phyloP scores from a whole-genome alignment of 2,113 vertebrate genomes.

The Columbina picui region DNA sequence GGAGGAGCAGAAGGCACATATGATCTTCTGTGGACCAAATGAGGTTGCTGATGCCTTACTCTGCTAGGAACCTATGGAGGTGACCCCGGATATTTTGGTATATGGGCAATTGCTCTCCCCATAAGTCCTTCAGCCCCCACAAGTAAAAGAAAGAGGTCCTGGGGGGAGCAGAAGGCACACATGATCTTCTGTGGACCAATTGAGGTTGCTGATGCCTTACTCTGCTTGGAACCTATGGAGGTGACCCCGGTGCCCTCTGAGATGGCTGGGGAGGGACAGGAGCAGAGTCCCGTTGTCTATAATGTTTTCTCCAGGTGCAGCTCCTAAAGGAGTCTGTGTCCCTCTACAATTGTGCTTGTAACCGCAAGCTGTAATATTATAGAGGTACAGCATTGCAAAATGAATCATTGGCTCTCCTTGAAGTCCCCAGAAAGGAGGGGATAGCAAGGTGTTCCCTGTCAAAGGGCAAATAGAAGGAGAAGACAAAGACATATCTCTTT shows the following conservation, averaged over 20 bases:
- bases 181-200: neutral
- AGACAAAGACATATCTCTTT: neutral
- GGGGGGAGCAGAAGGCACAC: neutral
- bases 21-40: neutral
- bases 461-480: neutral
- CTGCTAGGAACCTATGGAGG: neutral
- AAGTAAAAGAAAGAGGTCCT: neutral
- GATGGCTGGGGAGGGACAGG: neutral
- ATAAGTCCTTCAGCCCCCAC: neutral
- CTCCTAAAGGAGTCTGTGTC: neutral
- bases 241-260: neutral
- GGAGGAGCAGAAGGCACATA: neutral
- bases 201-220: neutral
- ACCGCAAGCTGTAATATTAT: neutral
- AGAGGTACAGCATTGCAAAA: neutral
- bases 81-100: neutral
- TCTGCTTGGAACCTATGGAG: neutral
- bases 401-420: neutral
- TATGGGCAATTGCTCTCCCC: neutral
- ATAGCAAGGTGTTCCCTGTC: neutral
- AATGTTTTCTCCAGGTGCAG: neutral
- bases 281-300: accelerated
- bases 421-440: neutral
- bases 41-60: neutral
- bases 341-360: neutral